Base-by-base conservation (phyloP, 2,113 vertebrate genomes). In the Salvelinus alpinus region DNA sequence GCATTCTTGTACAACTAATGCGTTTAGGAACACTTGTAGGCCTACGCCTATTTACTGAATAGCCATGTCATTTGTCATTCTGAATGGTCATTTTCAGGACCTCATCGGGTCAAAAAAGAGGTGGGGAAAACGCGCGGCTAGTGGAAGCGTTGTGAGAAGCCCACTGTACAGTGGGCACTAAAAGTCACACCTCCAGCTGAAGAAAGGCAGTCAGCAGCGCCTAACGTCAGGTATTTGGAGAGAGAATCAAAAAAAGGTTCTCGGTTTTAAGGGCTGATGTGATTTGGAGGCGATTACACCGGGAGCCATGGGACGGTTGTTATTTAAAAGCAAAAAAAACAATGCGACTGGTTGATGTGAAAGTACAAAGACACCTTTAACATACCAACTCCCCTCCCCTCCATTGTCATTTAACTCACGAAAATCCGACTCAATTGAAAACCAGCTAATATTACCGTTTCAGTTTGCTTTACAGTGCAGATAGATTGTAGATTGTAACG, bases 201-300 rank as follows among this genome's bases (percentile, higher is more conserved):
- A 94, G 92, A 93, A 93, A 92, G 89, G 76, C 84, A 85, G 74
- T 80, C 73, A 71, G 76, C 83, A 54, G 74, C 75, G 86, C 86
- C 79, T 72, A 34, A 79, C 87, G 90, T 87, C 88, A 86, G 77
- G 85, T 82, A 82, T 90, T 76, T 83, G 79, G 85, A 76, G 75
- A 77, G 54, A 88, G 79, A 86, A 86, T 91, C 86, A 81, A 80
- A 74, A 71, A 79, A 75, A 73, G 66, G 86, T 81, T 75, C 64
- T 88, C 71, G 57, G 82, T 91, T 91, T 90, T 86, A 91, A 87
- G 82, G 86, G 84, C 86, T 90, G 89, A 90, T 90, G 92, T 90
- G 86, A 93, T 91, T 92, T 92, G 86, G 79, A 80, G 89, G 84
- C 79, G 86, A 93, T 92, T 90, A 91, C 85, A 89, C 83, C 79